Percentiles rank a stretch among this genome's conserved stretches.
These are phyloP conservation scores for Phenganax stokvisi DNA, from an alignment of 92 coral and sea anemone genomes.

Conservation along the genomic window DNA sequence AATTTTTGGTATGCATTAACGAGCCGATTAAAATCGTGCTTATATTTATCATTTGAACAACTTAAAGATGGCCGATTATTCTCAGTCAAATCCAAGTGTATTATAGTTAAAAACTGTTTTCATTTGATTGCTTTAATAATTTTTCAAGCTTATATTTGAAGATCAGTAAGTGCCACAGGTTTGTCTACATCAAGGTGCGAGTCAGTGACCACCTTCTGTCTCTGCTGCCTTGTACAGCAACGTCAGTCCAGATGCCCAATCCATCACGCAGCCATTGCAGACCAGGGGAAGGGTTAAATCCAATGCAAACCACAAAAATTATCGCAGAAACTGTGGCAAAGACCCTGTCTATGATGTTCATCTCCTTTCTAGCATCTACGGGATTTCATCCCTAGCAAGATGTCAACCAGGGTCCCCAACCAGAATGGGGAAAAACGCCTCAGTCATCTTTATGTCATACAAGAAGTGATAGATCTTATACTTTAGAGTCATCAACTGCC, in stretches of 20 bases:
- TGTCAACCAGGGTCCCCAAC: not conserved
- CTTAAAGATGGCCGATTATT: not conserved
- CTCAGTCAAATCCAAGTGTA: not conserved
- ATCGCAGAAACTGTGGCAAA: slow-evolving; percentile 15
- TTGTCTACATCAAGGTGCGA: slow-evolving; percentile 8
- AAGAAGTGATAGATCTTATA: no score
- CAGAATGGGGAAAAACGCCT: not conserved
- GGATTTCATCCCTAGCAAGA: not conserved
- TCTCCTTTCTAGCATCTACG: not conserved
- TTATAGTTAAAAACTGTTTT: not conserved
- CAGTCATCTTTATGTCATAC: not conserved
- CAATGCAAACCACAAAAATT: not conserved
- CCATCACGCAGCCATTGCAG: slow-evolving; percentile 26
- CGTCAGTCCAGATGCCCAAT: slow-evolving; percentile 4
- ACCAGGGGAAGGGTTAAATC: not conserved
- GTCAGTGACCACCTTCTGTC: slow-evolving; percentile 12
- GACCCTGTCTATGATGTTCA: not conserved
- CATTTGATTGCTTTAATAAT: not conserved
- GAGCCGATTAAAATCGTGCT: no score
- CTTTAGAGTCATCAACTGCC: not conserved
- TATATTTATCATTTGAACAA: not conserved
- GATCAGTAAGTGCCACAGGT: not conserved
- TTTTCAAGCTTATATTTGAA: not conserved
- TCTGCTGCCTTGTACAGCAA: not conserved
- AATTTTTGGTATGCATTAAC: no score